phyloP scores from a whole-genome alignment of 2,888 invertebrate species.

The Hemaris fuciformis region DNA sequence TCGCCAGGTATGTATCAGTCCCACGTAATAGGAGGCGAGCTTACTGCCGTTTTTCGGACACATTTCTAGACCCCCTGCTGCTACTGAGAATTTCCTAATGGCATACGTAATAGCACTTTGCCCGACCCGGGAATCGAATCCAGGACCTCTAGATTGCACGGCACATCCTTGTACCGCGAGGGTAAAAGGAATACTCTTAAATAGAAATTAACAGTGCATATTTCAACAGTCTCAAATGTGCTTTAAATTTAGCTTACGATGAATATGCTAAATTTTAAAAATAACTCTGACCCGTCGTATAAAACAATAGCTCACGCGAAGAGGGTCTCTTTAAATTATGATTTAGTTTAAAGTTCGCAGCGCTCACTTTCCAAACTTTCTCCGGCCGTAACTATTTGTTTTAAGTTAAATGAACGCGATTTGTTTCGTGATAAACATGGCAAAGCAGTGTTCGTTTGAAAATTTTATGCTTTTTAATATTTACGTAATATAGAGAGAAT shows the following conservation, averaged over 20 bases:
- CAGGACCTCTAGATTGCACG: no score
- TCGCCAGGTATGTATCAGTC: no score
- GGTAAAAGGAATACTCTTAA: no score
- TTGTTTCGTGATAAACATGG: conserved; percentile 1
- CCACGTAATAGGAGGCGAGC: no score
- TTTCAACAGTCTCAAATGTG: no score
- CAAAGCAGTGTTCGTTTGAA: background rate
- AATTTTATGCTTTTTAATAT: background rate
- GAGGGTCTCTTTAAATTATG: background rate
- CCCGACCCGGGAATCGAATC: no score
- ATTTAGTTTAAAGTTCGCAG: conserved; percentile 11
- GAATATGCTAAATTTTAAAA: background rate
- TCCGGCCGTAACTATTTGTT: conserved; percentile 12
- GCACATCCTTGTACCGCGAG: no score
- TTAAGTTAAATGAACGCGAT: background rate
- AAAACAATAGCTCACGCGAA: background rate
- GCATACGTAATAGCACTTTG: no score
- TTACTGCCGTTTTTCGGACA: no score
- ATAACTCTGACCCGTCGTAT: background rate
- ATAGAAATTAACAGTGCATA: no score
- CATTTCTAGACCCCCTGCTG: no score
- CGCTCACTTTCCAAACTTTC: conserved; percentile 16
- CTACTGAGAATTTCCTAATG: no score
- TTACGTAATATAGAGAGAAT: background rate
- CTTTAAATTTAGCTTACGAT: background rate